phyloP scores from a whole-genome alignment of 1,140 invertebrate species.

The Globodera ellingtonae region DNA sequence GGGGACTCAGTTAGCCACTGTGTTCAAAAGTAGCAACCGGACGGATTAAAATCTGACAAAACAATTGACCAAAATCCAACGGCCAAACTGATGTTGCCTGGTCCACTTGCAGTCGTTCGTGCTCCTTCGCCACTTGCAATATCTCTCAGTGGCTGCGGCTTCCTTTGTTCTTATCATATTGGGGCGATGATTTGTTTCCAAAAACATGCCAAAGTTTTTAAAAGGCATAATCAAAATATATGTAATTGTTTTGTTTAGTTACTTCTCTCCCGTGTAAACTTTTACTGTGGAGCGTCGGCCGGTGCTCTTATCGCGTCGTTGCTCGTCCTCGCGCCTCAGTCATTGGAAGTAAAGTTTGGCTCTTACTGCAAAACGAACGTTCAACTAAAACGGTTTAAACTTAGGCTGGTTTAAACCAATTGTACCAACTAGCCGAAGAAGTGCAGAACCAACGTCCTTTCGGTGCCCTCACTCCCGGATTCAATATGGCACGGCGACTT shows the following conservation, averaged over 20 bases:
- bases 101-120: background rate
- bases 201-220: constrained; percentile 57
- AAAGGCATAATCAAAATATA: background rate
- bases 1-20: no score
- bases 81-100: background rate
- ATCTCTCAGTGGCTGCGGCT: constrained; percentile 53
- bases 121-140: constrained; percentile 24
- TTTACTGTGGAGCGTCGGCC: constrained; percentile 58
- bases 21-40: no score
- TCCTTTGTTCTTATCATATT: constrained; percentile 62
- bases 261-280: constrained; percentile 40
- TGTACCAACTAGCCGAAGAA: constrained; percentile 61
- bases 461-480: constrained; percentile 63
- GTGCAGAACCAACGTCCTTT: constrained; percentile 49
- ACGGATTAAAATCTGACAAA: no score
- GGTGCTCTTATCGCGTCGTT: constrained; percentile 59
- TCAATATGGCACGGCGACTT: constrained; percentile 54
- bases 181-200: constrained; percentile 60
- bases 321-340: constrained; percentile 50
- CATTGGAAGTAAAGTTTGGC: constrained; percentile 35
- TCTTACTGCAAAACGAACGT: constrained; percentile 20
- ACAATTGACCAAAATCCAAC: no score
- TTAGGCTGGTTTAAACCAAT: constrained; percentile 44
- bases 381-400: constrained; percentile 13
- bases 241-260: constrained; percentile 3